These are phyloP conservation scores for Panopea generosa DNA, from an alignment of 2,888 invertebrate genomes.

Conservation along the genomic window DNA sequence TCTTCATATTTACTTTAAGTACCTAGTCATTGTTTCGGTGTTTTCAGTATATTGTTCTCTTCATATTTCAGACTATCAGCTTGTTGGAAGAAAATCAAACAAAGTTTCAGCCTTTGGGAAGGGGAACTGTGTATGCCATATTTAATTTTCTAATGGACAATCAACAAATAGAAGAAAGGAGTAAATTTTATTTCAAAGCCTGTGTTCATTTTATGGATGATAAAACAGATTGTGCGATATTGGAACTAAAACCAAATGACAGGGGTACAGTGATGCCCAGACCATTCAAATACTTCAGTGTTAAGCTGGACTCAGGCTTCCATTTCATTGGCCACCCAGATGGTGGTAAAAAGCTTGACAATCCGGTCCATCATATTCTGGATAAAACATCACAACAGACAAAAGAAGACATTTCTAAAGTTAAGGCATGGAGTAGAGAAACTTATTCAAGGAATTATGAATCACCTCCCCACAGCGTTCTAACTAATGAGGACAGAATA, in stretches of 20 bases:
- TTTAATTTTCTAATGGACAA: constrained; percentile 8
- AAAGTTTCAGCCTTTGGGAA: background rate
- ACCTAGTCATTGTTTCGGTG: too few relatives aligned
- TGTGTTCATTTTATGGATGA: constrained; percentile 30
- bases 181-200: constrained; percentile 17
- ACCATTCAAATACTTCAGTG: constrained; percentile 31
- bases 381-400: background rate
- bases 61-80: background rate
- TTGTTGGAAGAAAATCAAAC: background rate
- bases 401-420: constrained; percentile 14
- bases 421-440: constrained; percentile 31
- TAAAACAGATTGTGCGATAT: constrained; percentile 43
- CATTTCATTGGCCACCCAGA: constrained; percentile 47
- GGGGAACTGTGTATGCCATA: constrained; percentile 2
- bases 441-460: constrained; percentile 12
- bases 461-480: background rate
- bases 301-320: constrained; percentile 13
- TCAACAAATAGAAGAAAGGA: background rate
- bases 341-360: constrained; percentile 14
- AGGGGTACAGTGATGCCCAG: constrained; percentile 23
- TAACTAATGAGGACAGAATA: constrained; percentile 27
- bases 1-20: too few relatives aligned
- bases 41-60: too few relatives aligned
- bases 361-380: constrained; percentile 18
- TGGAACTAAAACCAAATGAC: constrained; percentile 26